Evolutionary conservation across 2,113 vertebrate species (phyloP), one percentile per base, ranked within the genome.

Genomic region (Rhabdornis inornatus): DNA sequence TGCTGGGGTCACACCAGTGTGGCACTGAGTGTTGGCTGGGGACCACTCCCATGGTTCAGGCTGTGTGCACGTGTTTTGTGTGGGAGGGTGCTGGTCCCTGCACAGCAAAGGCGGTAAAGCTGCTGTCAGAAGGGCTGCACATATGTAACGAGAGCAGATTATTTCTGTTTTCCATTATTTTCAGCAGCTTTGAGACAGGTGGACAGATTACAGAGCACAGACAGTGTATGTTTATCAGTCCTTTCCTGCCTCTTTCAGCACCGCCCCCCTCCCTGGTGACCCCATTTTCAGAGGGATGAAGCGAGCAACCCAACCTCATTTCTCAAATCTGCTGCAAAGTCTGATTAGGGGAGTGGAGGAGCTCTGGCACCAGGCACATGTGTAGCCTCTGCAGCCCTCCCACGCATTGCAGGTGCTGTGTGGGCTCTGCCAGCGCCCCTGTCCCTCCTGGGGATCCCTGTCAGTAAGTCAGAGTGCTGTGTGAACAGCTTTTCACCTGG

Each of bases 261-360:
- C 70, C 69, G 72, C 37, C 63, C 76, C 35, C 42, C 61, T 27
- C 39, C 56, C 61, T 4, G 9, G 50, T 92, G 95, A 97, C 95
- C 93, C 84, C 78, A 7, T 97, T 97, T 95, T 69, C 78, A 27
- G 45, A 92, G 81, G 93, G 93, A 97, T 96, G 82, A 95, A 90
- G 66, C 33, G 0, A 83, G 84, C 89, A 92, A 57, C 89, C 78
- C 95, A 94, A 33, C 89, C 93, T 95, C 50, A 49, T 95, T 96
- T 95, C 91, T 92, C 74, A 61, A 52, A 80, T 76, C 91, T 91
- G 57, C 72, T 89, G 65, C 25, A 20, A 45, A 57, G 81, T 71
- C 83, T 76, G 81, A 82, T 89, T 33, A 84, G 92, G 28, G 80
- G 27, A 59, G 14, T 0, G 7, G 69, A 63, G 60, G 77, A 82